phyloP scores from a whole-genome alignment of 2,888 invertebrate genomes.

The Perizoma flavofasciatum region DNA sequence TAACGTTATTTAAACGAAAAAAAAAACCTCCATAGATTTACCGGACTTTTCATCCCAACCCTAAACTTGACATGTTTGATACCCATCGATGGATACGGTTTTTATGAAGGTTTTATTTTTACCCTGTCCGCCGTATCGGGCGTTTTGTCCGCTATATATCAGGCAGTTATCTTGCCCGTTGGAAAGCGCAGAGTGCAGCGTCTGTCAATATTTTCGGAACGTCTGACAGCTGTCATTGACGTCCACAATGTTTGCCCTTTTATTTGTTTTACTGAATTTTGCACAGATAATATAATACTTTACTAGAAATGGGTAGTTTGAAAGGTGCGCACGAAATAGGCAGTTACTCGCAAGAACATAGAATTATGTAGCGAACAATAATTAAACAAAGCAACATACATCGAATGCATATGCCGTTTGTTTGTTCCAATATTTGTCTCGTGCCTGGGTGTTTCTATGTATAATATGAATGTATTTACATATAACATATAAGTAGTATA shows the following conservation, averaged over 20 bases:
- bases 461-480: too few species aligned
- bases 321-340: too few species aligned
- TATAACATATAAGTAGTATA: too few species aligned
- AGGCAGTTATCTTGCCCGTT: slow-evolving; percentile 23
- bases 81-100: slow-evolving; percentile 35
- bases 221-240: slow-evolving; percentile 23
- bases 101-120: slow-evolving; percentile 25
- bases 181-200: slow-evolving; percentile 19
- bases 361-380: too few species aligned
- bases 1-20: too few species aligned
- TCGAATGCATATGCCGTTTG: too few species aligned
- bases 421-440: too few species aligned
- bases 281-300: too few species aligned
- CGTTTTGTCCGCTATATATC: slow-evolving; percentile 25
- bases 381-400: too few species aligned
- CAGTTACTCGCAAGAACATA: too few species aligned
- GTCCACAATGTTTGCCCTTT: slow-evolving; percentile 12
- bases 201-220: slow-evolving; percentile 28
- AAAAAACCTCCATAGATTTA: too few species aligned
- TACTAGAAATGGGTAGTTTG: not conserved
- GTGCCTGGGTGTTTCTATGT: too few species aligned
- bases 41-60: slow-evolving; percentile 19
- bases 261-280: slow-evolving; percentile 8
- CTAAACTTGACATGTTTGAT: slow-evolving; percentile 56
- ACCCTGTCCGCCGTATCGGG: slow-evolving; percentile 15